Evolutionary conservation across 2,888 invertebrate genomes (phyloP).

Genomic region (Sarcophaga caerulescens): DNA sequence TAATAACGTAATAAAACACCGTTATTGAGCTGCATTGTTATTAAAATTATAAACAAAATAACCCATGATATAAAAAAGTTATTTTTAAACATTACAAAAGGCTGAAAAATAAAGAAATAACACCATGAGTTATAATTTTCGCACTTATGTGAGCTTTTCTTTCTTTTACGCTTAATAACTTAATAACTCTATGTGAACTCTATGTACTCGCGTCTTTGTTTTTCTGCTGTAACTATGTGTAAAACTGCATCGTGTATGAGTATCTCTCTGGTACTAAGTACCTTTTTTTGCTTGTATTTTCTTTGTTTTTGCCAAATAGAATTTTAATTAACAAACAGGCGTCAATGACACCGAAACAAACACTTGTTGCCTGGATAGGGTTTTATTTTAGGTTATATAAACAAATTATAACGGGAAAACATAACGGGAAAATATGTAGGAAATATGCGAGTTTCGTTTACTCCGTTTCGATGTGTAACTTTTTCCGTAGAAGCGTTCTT

Average conservation of each 20-base stretch:
- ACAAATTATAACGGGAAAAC: background rate
- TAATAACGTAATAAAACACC: background rate
- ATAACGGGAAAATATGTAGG: background rate
- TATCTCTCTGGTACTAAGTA: background rate
- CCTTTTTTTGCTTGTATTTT: background rate
- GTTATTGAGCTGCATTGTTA: no score
- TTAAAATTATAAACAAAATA: background rate
- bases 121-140: slow-evolving; percentile 66
- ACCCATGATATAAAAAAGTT: background rate
- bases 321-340: slow-evolving; percentile 50
- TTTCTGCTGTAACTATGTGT: background rate
- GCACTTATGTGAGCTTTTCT: slow-evolving; percentile 69
- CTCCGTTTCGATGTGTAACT: no score
- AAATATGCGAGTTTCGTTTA: no score
- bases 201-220: slow-evolving; percentile 14
- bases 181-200: slow-evolving; percentile 38
- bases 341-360: slow-evolving; percentile 45
- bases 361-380: slow-evolving; percentile 37
- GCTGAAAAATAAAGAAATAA: background rate
- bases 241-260: background rate
- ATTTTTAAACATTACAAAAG: no score
- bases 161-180: slow-evolving; percentile 42
- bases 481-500: no score
- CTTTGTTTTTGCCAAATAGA: slow-evolving; percentile 4
- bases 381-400: slow-evolving; percentile 14